Conservation (phyloP, 2,888 invertebrate genomes). For the Halictus quadricinctus region DNA sequence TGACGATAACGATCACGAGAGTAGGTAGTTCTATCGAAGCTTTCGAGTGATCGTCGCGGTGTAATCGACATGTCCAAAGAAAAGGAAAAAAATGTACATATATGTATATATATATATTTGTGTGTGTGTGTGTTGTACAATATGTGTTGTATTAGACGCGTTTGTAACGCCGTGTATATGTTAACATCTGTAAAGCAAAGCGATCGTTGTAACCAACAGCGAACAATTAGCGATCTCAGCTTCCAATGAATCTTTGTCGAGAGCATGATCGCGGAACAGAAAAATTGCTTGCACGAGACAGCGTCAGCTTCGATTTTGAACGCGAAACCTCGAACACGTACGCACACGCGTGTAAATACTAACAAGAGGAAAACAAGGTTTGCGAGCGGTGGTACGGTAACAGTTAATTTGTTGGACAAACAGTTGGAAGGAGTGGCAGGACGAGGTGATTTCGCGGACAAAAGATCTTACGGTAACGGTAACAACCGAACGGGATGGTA, state of each 20-base stretch:
- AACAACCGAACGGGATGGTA: background rate
- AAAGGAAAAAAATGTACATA: background rate
- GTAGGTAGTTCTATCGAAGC: background rate
- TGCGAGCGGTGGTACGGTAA: background rate
- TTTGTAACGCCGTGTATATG: background rate
- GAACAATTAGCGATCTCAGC: background rate
- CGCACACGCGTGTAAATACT: background rate
- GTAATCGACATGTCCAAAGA: background rate
- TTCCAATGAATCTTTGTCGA: background rate
- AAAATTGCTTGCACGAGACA: background rate
- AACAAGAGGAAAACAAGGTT: background rate
- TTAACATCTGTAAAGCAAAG: background rate
- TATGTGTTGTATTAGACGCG: background rate
- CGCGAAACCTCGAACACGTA: background rate
- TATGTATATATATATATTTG: background rate
- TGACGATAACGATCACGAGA: background rate
- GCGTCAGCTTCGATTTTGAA: background rate
- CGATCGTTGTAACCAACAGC: background rate
- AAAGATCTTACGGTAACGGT: background rate
- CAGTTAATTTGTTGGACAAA: constrained; percentile 18
- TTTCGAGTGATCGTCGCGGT: background rate
- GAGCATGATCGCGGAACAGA: background rate
- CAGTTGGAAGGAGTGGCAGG: constrained; percentile 35
- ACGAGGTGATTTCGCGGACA: constrained; percentile 8
- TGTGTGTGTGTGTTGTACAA: background rate